Percentiles rank a stretch among this genome's conserved stretches.
Evolutionary conservation across 2,113 vertebrate species (phyloP).

Genomic region (Notothenia coriiceps): DNA sequence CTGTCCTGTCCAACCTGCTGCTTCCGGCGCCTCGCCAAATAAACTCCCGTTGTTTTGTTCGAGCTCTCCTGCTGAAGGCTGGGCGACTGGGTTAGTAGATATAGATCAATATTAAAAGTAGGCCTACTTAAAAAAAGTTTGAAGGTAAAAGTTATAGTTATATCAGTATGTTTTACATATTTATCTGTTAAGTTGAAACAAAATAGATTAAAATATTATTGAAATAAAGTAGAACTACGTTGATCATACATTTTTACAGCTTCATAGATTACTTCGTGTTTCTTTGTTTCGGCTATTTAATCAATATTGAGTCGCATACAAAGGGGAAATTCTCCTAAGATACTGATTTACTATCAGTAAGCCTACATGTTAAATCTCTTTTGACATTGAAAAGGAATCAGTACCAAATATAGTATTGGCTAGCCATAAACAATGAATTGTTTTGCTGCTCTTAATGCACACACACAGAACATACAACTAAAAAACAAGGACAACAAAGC

Average conservation of each 20-base stretch:
- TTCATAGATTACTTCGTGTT: too few relatives aligned
- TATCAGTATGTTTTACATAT: too few relatives aligned
- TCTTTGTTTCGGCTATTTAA: background rate
- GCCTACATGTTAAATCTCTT: background rate
- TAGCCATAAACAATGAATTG: too few relatives aligned
- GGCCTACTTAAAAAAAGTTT: too few relatives aligned
- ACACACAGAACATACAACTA: background rate
- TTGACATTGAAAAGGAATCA: background rate
- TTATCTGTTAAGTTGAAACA: too few relatives aligned
- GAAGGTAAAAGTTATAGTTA: too few relatives aligned
- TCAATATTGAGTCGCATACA: background rate
- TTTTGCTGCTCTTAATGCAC: background rate
- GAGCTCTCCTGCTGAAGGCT: slow-evolving; percentile 2
- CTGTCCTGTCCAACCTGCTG: slow-evolving; percentile 78
- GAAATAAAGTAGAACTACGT: background rate
- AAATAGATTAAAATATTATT: too few relatives aligned
- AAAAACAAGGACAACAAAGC: background rate
- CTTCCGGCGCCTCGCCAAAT: slow-evolving; percentile 76
- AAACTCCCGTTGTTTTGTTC: background rate
- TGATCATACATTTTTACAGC: background rate
- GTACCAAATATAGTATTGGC: background rate
- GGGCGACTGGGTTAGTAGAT: background rate
- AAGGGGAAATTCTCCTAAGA: background rate
- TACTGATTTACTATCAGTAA: background rate
- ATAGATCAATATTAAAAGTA: background rate